Base-by-base conservation (phyloP, 2,113 vertebrate species). In the Brevimyrus niger region DNA sequence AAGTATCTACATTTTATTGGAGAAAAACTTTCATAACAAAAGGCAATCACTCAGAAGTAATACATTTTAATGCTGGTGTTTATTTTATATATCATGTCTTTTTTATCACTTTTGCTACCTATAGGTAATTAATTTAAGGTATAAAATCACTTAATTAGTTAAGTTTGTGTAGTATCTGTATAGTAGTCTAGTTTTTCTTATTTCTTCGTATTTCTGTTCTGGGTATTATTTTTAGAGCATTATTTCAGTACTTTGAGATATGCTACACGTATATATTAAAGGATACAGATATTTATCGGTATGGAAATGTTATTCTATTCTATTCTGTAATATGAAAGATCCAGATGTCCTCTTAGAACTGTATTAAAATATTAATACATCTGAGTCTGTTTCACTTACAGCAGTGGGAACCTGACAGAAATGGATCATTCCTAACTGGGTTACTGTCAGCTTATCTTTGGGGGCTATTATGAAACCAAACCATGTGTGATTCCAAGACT, bases 391-490 rank as follows among this genome's bases (percentile, higher is more conserved):
- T 80, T 88, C 88, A 88, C 69, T 88, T 88, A 73, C 88, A 80
- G 88, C 69, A 23, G 69, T 80, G 88, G 44, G 46, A 88, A 80
- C 65, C 88, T 88, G 88, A 76, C 88, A 88, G 88, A 88, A 88
- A 88, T 88, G 69, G 88, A 88, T 88, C 88, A 88, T 88, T 53
- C 48, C 69, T 50, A 88, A 51, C 61, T 88, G 69, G 88, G 88
- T 80, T 80, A 88, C 88, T 88, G 88, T 80, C 65, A 88, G 50
- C 69, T 88, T 88, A 88, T 88, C 88, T 88, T 88, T 88, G 69
- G 88, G 76, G 65, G 47, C 44, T 19, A 51, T 73, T 88, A 88
- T 80, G 69, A 88, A 50, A 88, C 69, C 47, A 42, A 88, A 88
- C 65, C 88, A 80, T 51, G 47, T 65, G 44, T 80, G 73, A 51